Conservation (phyloP, 2,113 vertebrate species). For the Antechinus flavipes region DNA sequence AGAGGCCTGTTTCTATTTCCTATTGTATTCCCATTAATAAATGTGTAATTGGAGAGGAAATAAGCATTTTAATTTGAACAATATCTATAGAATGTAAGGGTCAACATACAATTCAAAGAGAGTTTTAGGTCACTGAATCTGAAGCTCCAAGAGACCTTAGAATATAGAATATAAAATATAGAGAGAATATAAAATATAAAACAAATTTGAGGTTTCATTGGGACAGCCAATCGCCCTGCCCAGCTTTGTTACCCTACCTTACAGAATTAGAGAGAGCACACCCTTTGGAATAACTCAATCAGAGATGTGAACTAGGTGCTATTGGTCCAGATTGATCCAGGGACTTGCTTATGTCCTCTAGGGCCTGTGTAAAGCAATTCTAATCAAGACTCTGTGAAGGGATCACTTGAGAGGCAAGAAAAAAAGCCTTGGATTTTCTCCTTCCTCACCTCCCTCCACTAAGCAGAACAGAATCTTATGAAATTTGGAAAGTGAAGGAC, state of each 20-base stretch:
- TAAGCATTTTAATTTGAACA: not conserved
- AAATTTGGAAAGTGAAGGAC: not conserved
- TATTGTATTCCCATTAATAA: slow-evolving; percentile 62
- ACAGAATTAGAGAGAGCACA: not conserved
- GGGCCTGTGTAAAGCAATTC: not conserved
- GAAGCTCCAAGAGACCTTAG: not conserved
- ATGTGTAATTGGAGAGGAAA: slow-evolving; percentile 6
- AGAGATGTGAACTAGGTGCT: not conserved
- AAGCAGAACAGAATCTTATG: not conserved
- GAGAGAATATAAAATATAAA: not conserved
- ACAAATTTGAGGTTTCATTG: not conserved
- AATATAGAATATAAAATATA: not conserved
- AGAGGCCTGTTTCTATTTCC: slow-evolving; percentile 58
- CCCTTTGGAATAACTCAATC: not conserved
- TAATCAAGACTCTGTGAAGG: not conserved
- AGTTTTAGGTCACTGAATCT: not conserved
- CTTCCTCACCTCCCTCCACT: not conserved
- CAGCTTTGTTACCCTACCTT: not conserved
- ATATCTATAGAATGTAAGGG: not conserved
- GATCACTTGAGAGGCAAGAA: not conserved
- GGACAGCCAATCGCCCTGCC: not conserved
- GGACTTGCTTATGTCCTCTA: not conserved
- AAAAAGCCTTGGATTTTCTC: not conserved
- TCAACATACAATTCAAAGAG: not conserved
- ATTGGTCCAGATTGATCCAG: not conserved